Evolutionary conservation across 2,113 vertebrate species (phyloP).

Genomic region (Oxygymnocypris stewartii): DNA sequence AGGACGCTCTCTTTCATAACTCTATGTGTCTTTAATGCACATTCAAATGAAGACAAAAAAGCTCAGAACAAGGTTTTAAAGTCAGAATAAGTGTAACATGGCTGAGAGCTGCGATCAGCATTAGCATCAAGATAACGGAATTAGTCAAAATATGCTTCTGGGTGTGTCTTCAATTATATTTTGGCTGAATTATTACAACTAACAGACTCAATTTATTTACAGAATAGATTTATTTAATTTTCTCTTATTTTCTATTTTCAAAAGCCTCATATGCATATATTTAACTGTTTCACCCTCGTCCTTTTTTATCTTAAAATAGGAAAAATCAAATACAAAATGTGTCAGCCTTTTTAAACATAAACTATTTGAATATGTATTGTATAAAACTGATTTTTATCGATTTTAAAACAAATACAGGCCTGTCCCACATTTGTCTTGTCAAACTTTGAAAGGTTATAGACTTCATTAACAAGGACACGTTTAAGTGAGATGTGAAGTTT

Average conservation of each 20-base stretch:
- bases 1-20: constrained; percentile 52
- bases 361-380: not conserved
- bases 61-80: constrained; percentile 38
- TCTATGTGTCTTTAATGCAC: constrained; percentile 52
- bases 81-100: constrained; percentile 40
- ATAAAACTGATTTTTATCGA: not conserved
- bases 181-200: not conserved
- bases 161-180: too few species aligned
- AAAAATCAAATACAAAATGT: too few species aligned
- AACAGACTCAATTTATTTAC: not conserved
- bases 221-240: too few species aligned
- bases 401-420: not conserved
- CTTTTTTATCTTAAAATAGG: too few species aligned
- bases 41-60: constrained; percentile 49
- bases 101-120: not conserved
- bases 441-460: not conserved
- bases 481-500: not conserved
- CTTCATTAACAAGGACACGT: not conserved
- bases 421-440: too few species aligned
- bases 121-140: not conserved
- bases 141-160: not conserved
- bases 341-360: too few species aligned
- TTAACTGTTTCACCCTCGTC: not conserved
- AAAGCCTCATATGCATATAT: not conserved
- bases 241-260: not conserved